These are phyloP conservation scores for Lagocephalus sceleratus DNA, from an alignment of 2,797 vertebrate species.

Conservation along the genomic window DNA sequence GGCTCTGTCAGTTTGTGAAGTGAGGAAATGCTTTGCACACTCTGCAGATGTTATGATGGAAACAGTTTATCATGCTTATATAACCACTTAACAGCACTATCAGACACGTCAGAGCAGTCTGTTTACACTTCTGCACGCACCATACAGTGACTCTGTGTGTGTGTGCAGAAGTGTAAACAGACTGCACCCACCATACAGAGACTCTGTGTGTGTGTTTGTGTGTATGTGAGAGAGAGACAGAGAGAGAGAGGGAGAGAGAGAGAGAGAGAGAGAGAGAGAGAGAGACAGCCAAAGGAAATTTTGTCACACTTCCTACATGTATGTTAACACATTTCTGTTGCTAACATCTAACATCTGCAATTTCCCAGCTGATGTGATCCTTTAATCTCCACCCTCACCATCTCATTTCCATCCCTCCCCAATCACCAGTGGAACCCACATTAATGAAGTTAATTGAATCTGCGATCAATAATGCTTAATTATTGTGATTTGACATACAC, in stretches of 20 bases:
- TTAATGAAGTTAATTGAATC: constrained; percentile 99
- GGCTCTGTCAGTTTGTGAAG: constrained; percentile 25
- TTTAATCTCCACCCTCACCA: constrained; percentile 48
- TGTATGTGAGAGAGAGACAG: neutral
- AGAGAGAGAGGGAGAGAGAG: neutral
- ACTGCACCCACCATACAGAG: constrained; percentile 24
- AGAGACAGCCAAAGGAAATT: neutral
- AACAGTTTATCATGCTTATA: constrained; percentile 65
- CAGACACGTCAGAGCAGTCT: constrained; percentile 47
- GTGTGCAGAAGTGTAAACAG: constrained; percentile 11
- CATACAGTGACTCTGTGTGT: constrained; percentile 12
- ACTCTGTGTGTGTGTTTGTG: neutral
- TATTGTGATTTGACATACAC: constrained; percentile 98
- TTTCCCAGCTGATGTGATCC: constrained; percentile 48
- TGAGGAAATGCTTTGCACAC: constrained; percentile 39
- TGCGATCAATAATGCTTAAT: constrained; percentile 99
- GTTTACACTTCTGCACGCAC: constrained; percentile 57
- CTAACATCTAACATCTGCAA: constrained; percentile 8
- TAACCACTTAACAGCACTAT: constrained; percentile 63
- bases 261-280: too few relatives aligned
- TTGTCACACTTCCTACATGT: neutral
- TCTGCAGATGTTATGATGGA: constrained; percentile 62
- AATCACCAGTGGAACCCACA: constrained; percentile 81
- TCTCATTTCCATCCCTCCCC: constrained; percentile 41
- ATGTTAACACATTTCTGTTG: constrained; percentile 10